A percentile compares a stretch with the other conserved stretches of the same genome.
Evolutionary conservation across 1,140 invertebrate species (phyloP).

Genomic region (Ditylenchus dipsaci): DNA sequence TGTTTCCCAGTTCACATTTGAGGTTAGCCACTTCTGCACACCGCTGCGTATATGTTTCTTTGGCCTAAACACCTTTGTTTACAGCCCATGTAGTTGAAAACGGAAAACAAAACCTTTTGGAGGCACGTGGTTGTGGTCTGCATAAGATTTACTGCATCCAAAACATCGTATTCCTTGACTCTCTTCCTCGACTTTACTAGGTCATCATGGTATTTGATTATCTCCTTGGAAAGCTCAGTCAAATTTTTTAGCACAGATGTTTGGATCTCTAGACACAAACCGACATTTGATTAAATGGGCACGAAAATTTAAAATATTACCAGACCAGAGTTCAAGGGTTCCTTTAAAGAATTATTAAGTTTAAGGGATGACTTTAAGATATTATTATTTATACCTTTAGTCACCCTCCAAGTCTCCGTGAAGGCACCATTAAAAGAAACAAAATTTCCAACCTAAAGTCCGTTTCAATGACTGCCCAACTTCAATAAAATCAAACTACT

Average conservation of each 20-base stretch:
- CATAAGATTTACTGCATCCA: constrained; percentile 58
- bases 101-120: constrained; percentile 44
- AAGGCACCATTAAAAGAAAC: constrained; percentile 42
- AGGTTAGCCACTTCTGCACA: constrained; percentile 47
- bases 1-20: constrained; percentile 37
- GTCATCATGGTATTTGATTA: constrained; percentile 47
- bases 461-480: neutral
- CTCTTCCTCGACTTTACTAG: constrained; percentile 48
- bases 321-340: constrained; percentile 52
- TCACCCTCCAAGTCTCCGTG: constrained; percentile 51
- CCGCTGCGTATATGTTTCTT: constrained; percentile 54
- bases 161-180: constrained; percentile 47
- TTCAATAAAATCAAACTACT: constrained; percentile 1
- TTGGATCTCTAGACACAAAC: constrained; percentile 37
- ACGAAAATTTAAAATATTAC: neutral
- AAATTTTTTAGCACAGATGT: constrained; percentile 48
- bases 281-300: too few relatives aligned
- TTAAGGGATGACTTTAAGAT: too few relatives aligned
- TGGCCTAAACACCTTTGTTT: constrained; percentile 52
- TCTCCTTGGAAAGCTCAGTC: constrained; percentile 41
- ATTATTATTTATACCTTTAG: too few relatives aligned
- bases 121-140: constrained; percentile 58
- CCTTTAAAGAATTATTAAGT: too few relatives aligned
- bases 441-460: constrained; percentile 39
- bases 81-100: too few relatives aligned